These are phyloP conservation scores for Agrotis ipsilon DNA, from an alignment of 2,888 invertebrate species.

Conservation along the genomic window DNA sequence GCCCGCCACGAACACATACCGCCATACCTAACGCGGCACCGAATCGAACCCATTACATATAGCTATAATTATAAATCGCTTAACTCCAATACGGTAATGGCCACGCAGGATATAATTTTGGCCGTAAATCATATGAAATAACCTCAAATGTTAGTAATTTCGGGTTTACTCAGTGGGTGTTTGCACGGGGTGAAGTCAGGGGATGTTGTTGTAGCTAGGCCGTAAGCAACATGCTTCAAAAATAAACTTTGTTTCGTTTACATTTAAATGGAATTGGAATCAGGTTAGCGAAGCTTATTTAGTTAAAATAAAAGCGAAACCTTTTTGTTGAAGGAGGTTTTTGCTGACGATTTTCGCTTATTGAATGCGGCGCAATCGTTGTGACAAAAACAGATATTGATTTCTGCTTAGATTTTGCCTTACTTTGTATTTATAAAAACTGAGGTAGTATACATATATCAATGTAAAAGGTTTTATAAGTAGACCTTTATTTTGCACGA, in stretches of 20 bases:
- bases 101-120: conserved; percentile 68
- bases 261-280: conserved; percentile 49
- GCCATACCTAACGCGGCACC: conserved; percentile 23
- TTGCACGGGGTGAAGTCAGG: conserved; percentile 48
- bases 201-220: conserved; percentile 33
- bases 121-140: conserved; percentile 82
- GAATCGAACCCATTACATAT: conserved; percentile 49
- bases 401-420: conserved; percentile 18
- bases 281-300: conserved; percentile 51
- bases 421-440: background rate
- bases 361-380: conserved; percentile 17
- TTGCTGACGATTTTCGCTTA: conserved; percentile 30
- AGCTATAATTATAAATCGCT: conserved; percentile 63
- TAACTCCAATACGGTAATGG: conserved; percentile 58
- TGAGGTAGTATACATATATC: background rate
- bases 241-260: conserved; percentile 54
- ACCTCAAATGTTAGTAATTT: conserved; percentile 82
- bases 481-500: conserved; percentile 4
- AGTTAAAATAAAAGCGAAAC: conserved; percentile 49
- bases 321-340: conserved; percentile 44
- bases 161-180: conserved; percentile 56
- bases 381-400: conserved; percentile 50
- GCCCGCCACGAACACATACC: background rate
- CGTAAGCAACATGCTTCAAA: conserved; percentile 46
- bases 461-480: background rate